These are phyloP conservation scores for Eristalinus aeneus DNA, from an alignment of 2,888 invertebrate species.

Conservation along the genomic window DNA sequence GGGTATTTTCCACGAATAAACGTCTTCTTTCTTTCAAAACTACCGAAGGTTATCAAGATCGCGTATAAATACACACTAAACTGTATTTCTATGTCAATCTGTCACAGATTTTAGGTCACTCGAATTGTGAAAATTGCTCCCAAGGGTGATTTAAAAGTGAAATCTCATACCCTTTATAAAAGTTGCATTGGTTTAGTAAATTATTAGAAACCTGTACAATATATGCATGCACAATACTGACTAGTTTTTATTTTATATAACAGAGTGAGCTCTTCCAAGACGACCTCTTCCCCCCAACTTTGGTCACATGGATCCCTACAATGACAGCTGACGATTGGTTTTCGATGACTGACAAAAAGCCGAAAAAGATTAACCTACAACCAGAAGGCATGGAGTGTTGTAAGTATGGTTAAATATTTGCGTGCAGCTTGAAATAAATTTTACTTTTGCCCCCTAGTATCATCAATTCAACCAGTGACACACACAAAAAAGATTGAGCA, in stretches of 20 bases:
- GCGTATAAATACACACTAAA: too few relatives aligned
- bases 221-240: too few relatives aligned
- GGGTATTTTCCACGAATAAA: too few relatives aligned
- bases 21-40: too few relatives aligned
- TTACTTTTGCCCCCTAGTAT: conserved; percentile 73
- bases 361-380: conserved; percentile 87
- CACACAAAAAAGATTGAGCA: conserved; percentile 75
- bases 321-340: conserved; percentile 91
- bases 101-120: too few relatives aligned
- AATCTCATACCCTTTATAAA: neutral
- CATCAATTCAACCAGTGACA: conserved; percentile 78
- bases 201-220: too few relatives aligned
- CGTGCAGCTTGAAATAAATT: too few relatives aligned
- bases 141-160: neutral
- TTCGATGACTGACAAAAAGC: conserved; percentile 83
- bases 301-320: conserved; percentile 91
- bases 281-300: conserved; percentile 96
- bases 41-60: too few relatives aligned
- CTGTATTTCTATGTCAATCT: too few relatives aligned
- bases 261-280: conserved; percentile 98
- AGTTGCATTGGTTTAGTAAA: too few relatives aligned
- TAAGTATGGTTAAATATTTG: conserved; percentile 81
- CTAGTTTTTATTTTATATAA: too few relatives aligned
- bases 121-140: too few relatives aligned
- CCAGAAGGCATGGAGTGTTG: conserved; percentile 94